phyloP scores from a whole-genome alignment of 1,140 invertebrate species.

The Nixonia krombeini region DNA sequence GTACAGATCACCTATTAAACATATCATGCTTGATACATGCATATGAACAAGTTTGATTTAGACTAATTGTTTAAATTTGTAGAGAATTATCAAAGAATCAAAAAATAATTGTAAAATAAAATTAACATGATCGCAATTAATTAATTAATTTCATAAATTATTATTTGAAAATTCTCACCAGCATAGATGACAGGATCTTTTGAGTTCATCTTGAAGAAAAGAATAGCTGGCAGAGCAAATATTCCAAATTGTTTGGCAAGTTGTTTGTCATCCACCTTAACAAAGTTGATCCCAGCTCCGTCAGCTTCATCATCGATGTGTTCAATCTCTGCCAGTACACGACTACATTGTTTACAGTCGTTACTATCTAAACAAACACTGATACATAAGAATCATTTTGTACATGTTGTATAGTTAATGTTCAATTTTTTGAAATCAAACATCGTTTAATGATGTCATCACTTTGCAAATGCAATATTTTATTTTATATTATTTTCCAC shows the following conservation, averaged over 20 bases:
- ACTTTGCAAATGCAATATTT: no score
- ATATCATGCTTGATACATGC: no score
- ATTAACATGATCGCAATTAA: no score
- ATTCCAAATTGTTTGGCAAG: conserved; percentile 90
- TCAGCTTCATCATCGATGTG: conserved; percentile 95
- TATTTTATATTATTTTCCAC: conserved; percentile 70
- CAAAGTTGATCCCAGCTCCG: conserved; percentile 92
- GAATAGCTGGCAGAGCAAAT: conserved; percentile 88
- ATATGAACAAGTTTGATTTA: no score
- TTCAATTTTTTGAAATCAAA: no score
- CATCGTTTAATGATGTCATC: no score
- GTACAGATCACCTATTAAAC: conserved; percentile 82
- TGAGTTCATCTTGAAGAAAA: conserved; percentile 90
- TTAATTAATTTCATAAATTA: no score
- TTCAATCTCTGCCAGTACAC: conserved; percentile 90
- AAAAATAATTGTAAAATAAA: no score
- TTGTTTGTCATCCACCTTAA: conserved; percentile 90
- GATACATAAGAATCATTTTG: not conserved
- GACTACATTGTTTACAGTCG: conserved; percentile 93
- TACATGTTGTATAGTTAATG: not conserved
- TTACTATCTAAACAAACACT: conserved; percentile 84
- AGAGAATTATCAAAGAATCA: no score
- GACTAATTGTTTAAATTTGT: no score
- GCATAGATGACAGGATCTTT: conserved; percentile 95
- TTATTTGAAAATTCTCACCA: conserved; percentile 75